Base-by-base conservation (phyloP, 2,113 vertebrate species). In the Etheostoma cragini region DNA sequence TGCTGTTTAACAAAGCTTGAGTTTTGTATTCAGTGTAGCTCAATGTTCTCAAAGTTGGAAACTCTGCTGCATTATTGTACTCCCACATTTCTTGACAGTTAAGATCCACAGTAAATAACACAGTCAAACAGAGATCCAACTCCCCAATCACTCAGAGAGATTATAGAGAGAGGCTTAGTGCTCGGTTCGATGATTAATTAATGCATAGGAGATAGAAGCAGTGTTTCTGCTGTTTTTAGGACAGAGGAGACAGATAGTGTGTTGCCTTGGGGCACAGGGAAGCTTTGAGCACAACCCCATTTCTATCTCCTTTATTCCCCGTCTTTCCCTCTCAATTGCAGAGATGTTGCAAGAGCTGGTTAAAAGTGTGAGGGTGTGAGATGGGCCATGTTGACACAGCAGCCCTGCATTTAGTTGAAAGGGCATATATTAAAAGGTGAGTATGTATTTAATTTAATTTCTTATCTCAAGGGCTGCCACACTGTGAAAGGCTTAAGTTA, bases 151-250 rank as follows among this genome's bases (percentile, higher is more conserved):
- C 74, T 67, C 50, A 22, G 73, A 67, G 80, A 84, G 88, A 87
- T 91, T 90, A 88, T 62, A 71, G 69, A 72, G 68, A 70, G 82
- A 61, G 61, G 82, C 76, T 80, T 12, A 62, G 54, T 0, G 66
- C 54, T 75, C 2, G 15, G 68, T 73, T 78, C 22, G 13, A 80
- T 87, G 75, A 81, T 85, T 91, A 87, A 91, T 92, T 89, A 88
- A 88, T 84, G 84, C 70, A 75, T 52, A 72, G 79, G 75, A 83
- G 81, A 83, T 82, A 74, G 63, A 22, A 82, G 68, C 72, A 38
- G 69, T 21, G 56, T 82, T 87, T 83, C 75, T 82, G 65, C 79
- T 82, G 78, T 86, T 89, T 42, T 86, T 77, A 76, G 78, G 73
- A 78, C 72, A 77, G 50, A 82, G 52, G 50, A 85, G 73, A 42